A percentile compares a stretch with the other conserved stretches of the same genome.
Conservation (phyloP, 2,797 vertebrate genomes). For the Danio aesculapii region DNA sequence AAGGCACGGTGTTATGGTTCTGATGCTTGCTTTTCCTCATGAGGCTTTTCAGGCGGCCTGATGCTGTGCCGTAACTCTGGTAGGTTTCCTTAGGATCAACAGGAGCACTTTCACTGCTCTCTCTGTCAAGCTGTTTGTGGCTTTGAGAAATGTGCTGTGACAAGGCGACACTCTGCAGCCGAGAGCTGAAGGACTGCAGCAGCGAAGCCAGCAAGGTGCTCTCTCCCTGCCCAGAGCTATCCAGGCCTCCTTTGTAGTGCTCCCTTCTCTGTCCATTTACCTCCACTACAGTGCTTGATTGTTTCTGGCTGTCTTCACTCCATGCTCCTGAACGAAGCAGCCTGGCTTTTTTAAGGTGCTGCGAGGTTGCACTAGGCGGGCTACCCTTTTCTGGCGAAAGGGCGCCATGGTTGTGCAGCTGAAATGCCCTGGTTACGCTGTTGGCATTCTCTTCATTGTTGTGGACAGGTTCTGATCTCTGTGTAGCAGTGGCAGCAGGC, state of each 20-base stretch:
- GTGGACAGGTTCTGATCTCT: constrained; percentile 86
- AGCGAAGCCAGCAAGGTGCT: constrained; percentile 96
- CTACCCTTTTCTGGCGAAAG: constrained; percentile 79
- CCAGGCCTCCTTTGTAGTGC: constrained; percentile 86
- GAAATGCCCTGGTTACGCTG: constrained; percentile 84
- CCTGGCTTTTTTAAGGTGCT: constrained; percentile 96
- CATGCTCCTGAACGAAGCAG: constrained; percentile 93
- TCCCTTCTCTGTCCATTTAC: constrained; percentile 90
- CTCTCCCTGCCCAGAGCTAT: constrained; percentile 92
- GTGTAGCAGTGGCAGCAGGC: constrained; percentile 90
- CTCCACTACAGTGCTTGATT: constrained; percentile 85
- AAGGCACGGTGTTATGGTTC: constrained; percentile 87
- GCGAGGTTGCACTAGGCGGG: constrained; percentile 85
- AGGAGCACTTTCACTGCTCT: constrained; percentile 77
- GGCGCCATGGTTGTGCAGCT: constrained; percentile 86
- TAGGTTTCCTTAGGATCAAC: constrained; percentile 85
- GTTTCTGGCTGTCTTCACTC: constrained; percentile 87
- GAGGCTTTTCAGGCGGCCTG: constrained; percentile 93
- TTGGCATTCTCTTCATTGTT: constrained; percentile 88
- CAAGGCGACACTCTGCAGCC: constrained; percentile 96
- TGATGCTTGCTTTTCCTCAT: constrained; percentile 94
- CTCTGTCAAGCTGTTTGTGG: constrained; percentile 82
- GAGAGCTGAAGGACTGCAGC: constrained; percentile 97
- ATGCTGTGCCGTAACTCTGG: constrained; percentile 91
- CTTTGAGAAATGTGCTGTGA: constrained; percentile 91